Conservation (phyloP, 2,113 vertebrate genomes). For the Notechis scutatus region DNA sequence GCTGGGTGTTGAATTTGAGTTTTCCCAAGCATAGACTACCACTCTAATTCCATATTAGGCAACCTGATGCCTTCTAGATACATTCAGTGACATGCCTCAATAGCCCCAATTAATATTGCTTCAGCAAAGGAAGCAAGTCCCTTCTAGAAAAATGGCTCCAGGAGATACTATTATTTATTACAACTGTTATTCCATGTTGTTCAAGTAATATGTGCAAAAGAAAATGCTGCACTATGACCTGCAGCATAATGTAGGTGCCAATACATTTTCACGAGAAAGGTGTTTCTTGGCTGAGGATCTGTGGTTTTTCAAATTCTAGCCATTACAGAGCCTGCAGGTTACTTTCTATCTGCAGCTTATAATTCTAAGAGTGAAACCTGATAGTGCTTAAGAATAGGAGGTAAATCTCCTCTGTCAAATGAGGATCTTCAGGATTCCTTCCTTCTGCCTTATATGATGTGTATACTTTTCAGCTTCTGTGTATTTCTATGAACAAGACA, state of each 20-base stretch:
- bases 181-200: neutral
- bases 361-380: neutral
- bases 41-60: neutral
- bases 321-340: neutral
- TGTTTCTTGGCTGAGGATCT: neutral
- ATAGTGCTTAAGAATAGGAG: neutral
- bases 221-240: neutral
- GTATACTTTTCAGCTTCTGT: neutral
- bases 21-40: neutral
- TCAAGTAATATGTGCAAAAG: neutral
- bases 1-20: neutral
- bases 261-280: neutral
- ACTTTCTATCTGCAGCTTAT: neutral
- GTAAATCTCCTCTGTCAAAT: neutral
- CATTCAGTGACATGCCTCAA: neutral
- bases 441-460: neutral
- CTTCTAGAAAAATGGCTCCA: neutral
- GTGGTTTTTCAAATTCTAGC: neutral
- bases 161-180: neutral
- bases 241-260: neutral
- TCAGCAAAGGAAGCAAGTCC: neutral
- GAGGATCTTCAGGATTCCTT: neutral
- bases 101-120: neutral
- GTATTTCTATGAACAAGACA: neutral
- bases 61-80: neutral